A percentile compares a stretch with the other conserved stretches of the same genome.
These are phyloP conservation scores for Bilobella aurantiaca DNA, from an alignment of 1,140 invertebrate species.

Conservation along the genomic window DNA sequence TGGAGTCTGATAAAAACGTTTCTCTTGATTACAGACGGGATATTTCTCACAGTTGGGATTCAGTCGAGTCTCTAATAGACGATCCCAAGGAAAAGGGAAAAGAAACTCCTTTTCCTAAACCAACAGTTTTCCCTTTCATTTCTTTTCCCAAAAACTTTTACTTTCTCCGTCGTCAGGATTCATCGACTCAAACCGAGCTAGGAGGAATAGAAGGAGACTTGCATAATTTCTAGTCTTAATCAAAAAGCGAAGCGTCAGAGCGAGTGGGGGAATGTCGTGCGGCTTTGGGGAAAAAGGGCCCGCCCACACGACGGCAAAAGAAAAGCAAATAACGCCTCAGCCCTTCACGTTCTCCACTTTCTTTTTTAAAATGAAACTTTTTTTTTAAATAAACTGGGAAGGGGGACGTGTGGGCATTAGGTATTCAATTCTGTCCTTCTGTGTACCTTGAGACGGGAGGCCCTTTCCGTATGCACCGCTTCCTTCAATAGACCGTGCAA, in stretches of 20 bases:
- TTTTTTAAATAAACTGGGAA: slow-evolving; percentile 2
- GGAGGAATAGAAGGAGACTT: not conserved
- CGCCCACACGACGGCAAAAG: not conserved
- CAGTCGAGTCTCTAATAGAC: not conserved
- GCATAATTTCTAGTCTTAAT: slow-evolving; percentile 25
- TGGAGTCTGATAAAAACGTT: slow-evolving; percentile 32
- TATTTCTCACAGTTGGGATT: slow-evolving; percentile 19
- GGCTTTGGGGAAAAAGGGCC: not conserved
- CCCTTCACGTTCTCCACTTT: not conserved
- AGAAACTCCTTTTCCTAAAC: slow-evolving; percentile 9
- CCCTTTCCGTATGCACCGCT: not conserved
- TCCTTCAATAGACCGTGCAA: not conserved
- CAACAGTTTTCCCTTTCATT: not conserved
- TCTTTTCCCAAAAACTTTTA: slow-evolving; percentile 9
- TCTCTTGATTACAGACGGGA: slow-evolving; percentile 26
- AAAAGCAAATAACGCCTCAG: slow-evolving; percentile 6
- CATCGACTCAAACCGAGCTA: slow-evolving; percentile 1
- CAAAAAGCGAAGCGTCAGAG: slow-evolving; percentile 18
- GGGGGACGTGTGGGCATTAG: not conserved
- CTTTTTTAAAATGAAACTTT: not conserved
- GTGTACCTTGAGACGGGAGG: not conserved
- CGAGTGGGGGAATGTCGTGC: not conserved
- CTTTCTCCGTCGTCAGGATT: not conserved
- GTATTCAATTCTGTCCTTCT: slow-evolving; percentile 4
- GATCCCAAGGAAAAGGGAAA: not conserved